These are phyloP conservation scores for Drosophila tsacasi DNA, from an alignment of 1,140 invertebrate species.

Conservation along the genomic window DNA sequence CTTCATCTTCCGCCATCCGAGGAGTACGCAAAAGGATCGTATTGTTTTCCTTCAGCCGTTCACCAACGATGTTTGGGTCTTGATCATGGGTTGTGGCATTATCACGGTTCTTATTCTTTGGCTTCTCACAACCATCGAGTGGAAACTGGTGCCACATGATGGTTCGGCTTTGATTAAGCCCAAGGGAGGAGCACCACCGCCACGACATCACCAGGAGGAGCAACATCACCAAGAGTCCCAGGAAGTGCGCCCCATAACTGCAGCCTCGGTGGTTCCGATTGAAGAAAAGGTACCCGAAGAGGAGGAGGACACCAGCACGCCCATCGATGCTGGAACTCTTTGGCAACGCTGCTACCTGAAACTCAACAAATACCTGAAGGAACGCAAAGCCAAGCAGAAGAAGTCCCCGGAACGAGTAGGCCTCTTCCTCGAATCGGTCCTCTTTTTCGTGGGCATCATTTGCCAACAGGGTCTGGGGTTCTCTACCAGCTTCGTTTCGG, in stretches of 20 bases:
- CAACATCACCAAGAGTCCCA: slow-evolving; percentile 12
- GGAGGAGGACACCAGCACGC: background rate
- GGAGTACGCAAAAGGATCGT: slow-evolving; percentile 87
- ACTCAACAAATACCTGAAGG: slow-evolving; percentile 47
- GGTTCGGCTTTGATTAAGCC: slow-evolving; percentile 69
- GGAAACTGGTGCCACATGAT: slow-evolving; percentile 67
- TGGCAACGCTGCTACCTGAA: slow-evolving; percentile 52
- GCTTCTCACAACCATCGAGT: slow-evolving; percentile 74
- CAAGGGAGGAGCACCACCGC: slow-evolving; percentile 54
- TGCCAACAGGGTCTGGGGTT: slow-evolving; percentile 86
- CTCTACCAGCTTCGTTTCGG: slow-evolving; percentile 86
- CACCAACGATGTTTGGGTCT: slow-evolving; percentile 86
- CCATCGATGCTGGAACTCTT: slow-evolving; percentile 28
- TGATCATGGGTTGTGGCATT: slow-evolving; percentile 80
- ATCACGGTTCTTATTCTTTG: slow-evolving; percentile 75
- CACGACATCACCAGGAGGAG: slow-evolving; percentile 27
- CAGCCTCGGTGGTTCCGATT: background rate
- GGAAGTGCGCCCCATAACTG: slow-evolving; percentile 23
- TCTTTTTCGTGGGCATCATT: slow-evolving; percentile 85
- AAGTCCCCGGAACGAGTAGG: slow-evolving; percentile 55
- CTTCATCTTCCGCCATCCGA: slow-evolving; percentile 89
- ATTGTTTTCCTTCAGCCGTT: slow-evolving; percentile 88
- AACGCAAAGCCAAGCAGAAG: slow-evolving; percentile 15
- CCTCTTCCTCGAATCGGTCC: slow-evolving; percentile 77
- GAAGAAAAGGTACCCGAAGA: slow-evolving; percentile 13